These are phyloP conservation scores for Calephelis nemesis DNA, from an alignment of 1,140 invertebrate genomes.

Conservation along the genomic window DNA sequence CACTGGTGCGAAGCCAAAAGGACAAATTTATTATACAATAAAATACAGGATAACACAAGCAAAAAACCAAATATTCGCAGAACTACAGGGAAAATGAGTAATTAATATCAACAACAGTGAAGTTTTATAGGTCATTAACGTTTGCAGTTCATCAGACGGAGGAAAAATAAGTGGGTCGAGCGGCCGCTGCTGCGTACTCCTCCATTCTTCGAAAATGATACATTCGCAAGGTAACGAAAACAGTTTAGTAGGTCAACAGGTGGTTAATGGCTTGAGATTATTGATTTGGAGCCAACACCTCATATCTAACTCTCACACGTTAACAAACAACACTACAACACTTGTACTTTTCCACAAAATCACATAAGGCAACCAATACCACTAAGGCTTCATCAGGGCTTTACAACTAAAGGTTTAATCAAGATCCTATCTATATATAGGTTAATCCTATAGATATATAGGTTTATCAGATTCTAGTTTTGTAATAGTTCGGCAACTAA, in stretches of 20 bases:
- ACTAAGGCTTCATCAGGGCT: too few relatives aligned
- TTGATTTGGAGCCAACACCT: too few relatives aligned
- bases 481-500: too few relatives aligned
- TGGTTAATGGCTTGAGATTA: too few relatives aligned
- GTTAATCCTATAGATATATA: too few relatives aligned
- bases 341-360: too few relatives aligned
- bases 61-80: background rate
- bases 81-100: conserved; percentile 4
- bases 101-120: conserved; percentile 25
- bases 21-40: conserved; percentile 18
- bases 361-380: too few relatives aligned
- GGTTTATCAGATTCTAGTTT: too few relatives aligned
- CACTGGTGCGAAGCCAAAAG: conserved; percentile 19
- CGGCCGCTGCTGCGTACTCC: conserved; percentile 38
- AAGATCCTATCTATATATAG: too few relatives aligned
- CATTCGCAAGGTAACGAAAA: conserved; percentile 10
- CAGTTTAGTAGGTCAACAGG: background rate
- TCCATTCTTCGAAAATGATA: conserved; percentile 22
- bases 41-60: background rate
- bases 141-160: conserved; percentile 47
- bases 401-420: too few relatives aligned
- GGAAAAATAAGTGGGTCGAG: conserved; percentile 50
- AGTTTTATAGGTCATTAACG: conserved; percentile 69
- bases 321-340: too few relatives aligned
- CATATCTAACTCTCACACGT: too few relatives aligned